phyloP scores from a whole-genome alignment of 2,113 vertebrate genomes.

The Lethenteron camtschaticum region DNA sequence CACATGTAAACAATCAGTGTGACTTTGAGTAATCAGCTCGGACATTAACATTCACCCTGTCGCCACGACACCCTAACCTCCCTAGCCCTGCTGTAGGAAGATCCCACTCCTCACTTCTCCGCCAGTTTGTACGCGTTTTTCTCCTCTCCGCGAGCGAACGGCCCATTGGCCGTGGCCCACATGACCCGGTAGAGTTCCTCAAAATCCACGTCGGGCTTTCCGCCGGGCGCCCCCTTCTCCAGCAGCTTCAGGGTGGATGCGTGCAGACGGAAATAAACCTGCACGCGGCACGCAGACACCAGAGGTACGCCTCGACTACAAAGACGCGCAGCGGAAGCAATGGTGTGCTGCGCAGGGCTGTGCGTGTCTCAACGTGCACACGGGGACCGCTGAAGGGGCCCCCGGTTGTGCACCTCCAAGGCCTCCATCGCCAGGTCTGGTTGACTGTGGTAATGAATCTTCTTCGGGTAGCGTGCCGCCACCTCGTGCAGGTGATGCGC shows the following conservation, averaged over 20 bases:
- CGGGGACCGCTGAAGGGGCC: no score
- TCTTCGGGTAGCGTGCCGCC: conserved; percentile 78
- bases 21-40: no score
- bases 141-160: conserved; percentile 82
- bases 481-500: conserved; percentile 74
- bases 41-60: no score
- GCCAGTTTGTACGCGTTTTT: conserved; percentile 64
- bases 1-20: no score
- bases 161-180: conserved; percentile 61
- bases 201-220: conserved; percentile 11
- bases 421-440: conserved; percentile 94
- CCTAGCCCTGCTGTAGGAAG: background rate
- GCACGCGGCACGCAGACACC: background rate
- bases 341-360: no score
- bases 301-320: no score
- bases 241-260: conserved; percentile 85
- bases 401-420: conserved; percentile 43
- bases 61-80: no score
- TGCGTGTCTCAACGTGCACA: no score
- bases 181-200: conserved; percentile 33
- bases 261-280: conserved; percentile 76
- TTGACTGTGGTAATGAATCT: conserved; percentile 95
- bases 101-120: conserved; percentile 51
- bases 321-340: no score
- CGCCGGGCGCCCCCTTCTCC: conserved; percentile 27